Evolutionary conservation across 2,113 vertebrate genomes (phyloP).

Genomic region (Bambusicola thoracicus): DNA sequence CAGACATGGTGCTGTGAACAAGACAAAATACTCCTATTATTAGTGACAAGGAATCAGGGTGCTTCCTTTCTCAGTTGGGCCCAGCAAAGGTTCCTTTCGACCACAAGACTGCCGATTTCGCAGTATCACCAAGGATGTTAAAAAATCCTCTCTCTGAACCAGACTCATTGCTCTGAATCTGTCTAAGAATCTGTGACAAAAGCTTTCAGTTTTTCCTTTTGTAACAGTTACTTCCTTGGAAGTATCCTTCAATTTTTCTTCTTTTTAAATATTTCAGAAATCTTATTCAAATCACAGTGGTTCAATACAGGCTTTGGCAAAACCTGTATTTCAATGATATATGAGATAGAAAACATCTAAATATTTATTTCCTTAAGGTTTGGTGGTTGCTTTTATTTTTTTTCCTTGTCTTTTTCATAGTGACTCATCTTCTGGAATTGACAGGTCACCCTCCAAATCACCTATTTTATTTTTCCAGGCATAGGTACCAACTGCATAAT

Average conservation of each 20-base stretch:
- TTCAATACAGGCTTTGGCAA: neutral
- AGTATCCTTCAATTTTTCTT: constrained; percentile 12
- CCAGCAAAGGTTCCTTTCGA: neutral
- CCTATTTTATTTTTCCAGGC: neutral
- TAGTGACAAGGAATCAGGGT: constrained; percentile 6
- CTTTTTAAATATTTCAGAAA: constrained; percentile 9
- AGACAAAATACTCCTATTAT: neutral
- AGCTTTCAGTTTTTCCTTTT: constrained; percentile 14
- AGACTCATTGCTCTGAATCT: constrained; percentile 44
- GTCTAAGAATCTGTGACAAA: constrained; percentile 8
- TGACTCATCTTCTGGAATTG: neutral
- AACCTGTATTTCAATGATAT: neutral
- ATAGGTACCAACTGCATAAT: neutral
- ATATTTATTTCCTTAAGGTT: neutral
- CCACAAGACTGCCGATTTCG: neutral
- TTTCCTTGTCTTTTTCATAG: accelerated
- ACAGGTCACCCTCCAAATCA: neutral
- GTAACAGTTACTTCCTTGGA: neutral
- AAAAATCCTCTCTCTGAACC: neutral
- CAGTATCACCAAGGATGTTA: neutral
- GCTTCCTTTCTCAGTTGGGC: neutral
- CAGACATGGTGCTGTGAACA: neutral
- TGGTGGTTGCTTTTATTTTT: neutral
- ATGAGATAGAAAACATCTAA: neutral
- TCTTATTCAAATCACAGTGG: neutral